These are phyloP conservation scores for Thamnophis elegans DNA, from an alignment of 2,797 vertebrate genomes.

Conservation along the genomic window DNA sequence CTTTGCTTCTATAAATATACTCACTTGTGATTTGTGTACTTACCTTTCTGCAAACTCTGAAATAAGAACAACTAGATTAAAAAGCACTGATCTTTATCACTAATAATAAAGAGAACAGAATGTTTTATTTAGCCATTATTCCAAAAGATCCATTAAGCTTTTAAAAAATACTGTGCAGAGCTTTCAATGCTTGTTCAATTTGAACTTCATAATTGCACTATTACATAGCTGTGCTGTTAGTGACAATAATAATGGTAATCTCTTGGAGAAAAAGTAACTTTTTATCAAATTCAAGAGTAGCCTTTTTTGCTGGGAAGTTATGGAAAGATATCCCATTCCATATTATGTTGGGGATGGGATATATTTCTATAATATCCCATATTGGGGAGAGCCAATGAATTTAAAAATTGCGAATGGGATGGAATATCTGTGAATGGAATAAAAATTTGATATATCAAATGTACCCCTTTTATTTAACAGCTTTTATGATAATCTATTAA, in stretches of 20 bases:
- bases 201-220: background rate
- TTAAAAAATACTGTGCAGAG: background rate
- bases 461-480: background rate
- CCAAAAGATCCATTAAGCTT: background rate
- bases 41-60: constrained; percentile 11
- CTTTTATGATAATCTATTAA: background rate
- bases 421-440: no score
- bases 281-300: background rate
- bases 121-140: constrained; percentile 19
- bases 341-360: no score
- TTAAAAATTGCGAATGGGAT: background rate
- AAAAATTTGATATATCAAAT: background rate
- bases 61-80: constrained; percentile 22
- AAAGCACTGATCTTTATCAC: background rate
- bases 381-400: background rate
- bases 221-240: background rate
- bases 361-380: no score
- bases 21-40: constrained; percentile 8
- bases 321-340: background rate
- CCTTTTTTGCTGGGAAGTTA: background rate
- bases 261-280: background rate
- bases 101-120: constrained; percentile 18
- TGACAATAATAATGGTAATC: background rate
- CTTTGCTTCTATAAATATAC: constrained; percentile 11
- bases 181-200: background rate